Percentiles rank a stretch among this genome's conserved stretches.
phyloP scores from a whole-genome alignment of 2,113 vertebrate genomes.

The Piprites chloris region DNA sequence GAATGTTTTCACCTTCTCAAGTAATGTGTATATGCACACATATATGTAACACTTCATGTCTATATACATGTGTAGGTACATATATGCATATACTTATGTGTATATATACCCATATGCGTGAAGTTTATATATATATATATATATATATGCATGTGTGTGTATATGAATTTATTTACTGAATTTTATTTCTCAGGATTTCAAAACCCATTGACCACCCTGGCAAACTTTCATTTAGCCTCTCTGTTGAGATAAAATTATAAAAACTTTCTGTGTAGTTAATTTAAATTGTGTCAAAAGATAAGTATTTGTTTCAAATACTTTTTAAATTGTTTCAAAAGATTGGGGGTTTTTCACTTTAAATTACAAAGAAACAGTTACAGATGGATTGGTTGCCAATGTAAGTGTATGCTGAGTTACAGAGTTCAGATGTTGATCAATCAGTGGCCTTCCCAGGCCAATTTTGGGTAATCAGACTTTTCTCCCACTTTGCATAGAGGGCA shows the following conservation, averaged over 20 bases:
- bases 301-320: too few species aligned
- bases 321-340: neutral
- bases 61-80: neutral
- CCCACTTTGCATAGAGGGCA: neutral
- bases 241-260: neutral
- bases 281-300: neutral
- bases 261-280: neutral
- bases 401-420: neutral
- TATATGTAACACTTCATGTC: neutral
- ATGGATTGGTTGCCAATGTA: neutral
- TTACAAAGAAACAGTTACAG: neutral
- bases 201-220: neutral
- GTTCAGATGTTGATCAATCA: neutral
- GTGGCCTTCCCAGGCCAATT: neutral
- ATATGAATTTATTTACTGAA: neutral
- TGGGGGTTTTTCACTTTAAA: fast-evolving
- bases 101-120: neutral
- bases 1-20: neutral
- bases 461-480: neutral
- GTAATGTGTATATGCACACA: neutral
- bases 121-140: neutral
- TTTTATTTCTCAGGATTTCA: neutral
- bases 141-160: fast-evolving
- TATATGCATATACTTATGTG: neutral
- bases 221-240: neutral